phyloP scores from a whole-genome alignment of 2,797 vertebrate species.

The Anniella stebbinsi region DNA sequence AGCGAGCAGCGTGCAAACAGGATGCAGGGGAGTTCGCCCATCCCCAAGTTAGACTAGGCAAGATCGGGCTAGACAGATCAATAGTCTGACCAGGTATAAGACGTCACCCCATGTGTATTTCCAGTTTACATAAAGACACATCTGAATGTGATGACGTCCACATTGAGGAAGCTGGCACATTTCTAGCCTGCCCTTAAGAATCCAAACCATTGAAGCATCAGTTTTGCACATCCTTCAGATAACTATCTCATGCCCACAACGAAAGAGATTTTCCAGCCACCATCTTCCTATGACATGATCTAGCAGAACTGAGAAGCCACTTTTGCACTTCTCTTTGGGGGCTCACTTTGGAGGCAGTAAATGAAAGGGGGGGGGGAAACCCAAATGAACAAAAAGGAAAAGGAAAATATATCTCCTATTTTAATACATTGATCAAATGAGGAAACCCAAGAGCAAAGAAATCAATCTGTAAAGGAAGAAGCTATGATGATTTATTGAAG shows the following conservation, averaged over 20 bases:
- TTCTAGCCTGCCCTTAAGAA: not conserved
- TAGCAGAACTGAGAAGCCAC: constrained; percentile 6
- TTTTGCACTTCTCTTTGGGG: not conserved
- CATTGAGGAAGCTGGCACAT: not conserved
- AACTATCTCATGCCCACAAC: not conserved
- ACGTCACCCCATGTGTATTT: not conserved
- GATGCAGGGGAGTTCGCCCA: not conserved
- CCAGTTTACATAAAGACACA: not conserved
- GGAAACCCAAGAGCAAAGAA: not conserved
- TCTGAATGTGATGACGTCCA: not conserved
- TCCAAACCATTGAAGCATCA: not conserved
- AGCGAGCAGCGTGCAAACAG: no score
- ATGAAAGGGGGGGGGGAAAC: not conserved
- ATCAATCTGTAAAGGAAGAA: constrained; percentile 12
- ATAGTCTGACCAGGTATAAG: not conserved
- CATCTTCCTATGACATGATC: not conserved
- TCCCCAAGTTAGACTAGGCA: not conserved
- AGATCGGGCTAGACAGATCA: not conserved
- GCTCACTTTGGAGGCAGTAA: constrained; percentile 2
- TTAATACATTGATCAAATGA: constrained; percentile 22
- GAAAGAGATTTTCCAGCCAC: constrained; percentile 6
- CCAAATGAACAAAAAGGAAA: not conserved
- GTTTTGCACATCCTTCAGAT: not conserved
- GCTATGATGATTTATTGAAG: not conserved
- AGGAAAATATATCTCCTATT: not conserved